phyloP scores from a whole-genome alignment of 1,140 invertebrate genomes.

The Psilanteris sp. region DNA sequence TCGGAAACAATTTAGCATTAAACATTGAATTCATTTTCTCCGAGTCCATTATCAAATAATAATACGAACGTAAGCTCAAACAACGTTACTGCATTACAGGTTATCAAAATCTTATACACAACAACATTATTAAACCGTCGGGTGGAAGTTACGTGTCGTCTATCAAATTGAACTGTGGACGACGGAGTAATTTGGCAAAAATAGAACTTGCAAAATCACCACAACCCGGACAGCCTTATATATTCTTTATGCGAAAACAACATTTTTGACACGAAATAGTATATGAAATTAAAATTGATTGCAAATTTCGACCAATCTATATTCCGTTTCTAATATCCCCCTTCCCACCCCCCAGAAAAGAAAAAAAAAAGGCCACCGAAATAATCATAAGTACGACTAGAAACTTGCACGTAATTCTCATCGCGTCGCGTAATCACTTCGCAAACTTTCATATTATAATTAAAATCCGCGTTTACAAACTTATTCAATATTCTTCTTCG shows the following conservation, averaged over 20 bases:
- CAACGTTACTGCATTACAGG: too few relatives aligned
- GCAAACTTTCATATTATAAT: not conserved
- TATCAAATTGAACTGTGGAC: not conserved
- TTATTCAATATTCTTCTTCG: not conserved
- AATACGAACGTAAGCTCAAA: not conserved
- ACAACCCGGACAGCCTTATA: too few relatives aligned
- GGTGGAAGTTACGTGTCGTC: not conserved
- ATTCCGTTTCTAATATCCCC: too few relatives aligned
- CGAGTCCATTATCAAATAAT: conserved; percentile 1
- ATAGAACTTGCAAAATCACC: not conserved
- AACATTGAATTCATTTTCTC: conserved; percentile 10
- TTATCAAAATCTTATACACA: conserved; percentile 1
- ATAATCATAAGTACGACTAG: conserved; percentile 3
- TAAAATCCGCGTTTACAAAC: not conserved
- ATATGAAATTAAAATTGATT: too few relatives aligned
- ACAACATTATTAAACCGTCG: not conserved
- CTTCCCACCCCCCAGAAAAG: too few relatives aligned
- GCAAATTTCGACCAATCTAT: too few relatives aligned
- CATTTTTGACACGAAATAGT: too few relatives aligned
- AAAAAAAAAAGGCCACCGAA: too few relatives aligned
- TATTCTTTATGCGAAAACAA: too few relatives aligned
- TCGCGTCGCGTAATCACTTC: not conserved
- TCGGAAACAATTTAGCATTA: not conserved
- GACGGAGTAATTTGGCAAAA: not conserved
- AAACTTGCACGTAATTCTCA: conserved; percentile 9